Conservation (phyloP, 1,140 invertebrate genomes). For the Panonychus citri region DNA sequence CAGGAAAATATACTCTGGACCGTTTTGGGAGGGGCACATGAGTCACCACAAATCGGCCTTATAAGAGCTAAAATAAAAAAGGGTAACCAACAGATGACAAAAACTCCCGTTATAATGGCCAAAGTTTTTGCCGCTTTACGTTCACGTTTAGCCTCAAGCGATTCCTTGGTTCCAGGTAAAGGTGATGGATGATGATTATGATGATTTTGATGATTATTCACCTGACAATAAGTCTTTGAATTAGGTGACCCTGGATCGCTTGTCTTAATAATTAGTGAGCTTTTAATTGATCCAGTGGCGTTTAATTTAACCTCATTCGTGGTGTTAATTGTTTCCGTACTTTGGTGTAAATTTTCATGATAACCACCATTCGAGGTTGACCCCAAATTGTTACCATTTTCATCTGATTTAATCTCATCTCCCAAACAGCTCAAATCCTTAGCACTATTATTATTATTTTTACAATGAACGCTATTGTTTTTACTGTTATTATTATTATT, state of each 20-base stretch:
- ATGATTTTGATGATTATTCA: no score
- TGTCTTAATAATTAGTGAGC: background rate
- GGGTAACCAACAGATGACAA: conserved; percentile 77
- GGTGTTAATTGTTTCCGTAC: background rate
- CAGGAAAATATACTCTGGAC: conserved; percentile 58
- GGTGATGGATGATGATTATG: no score
- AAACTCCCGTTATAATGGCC: conserved; percentile 68
- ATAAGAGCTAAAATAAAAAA: conserved; percentile 73
- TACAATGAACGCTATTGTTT: no score
- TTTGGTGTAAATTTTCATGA: no score
- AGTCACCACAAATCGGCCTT: conserved; percentile 45
- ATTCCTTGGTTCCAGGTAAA: conserved; percentile 11
- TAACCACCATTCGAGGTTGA: conserved; percentile 7
- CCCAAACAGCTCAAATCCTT: no score
- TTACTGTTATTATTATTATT: no score
- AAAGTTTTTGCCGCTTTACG: conserved; percentile 66
- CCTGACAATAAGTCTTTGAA: no score
- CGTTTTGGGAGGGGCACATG: conserved; percentile 46
- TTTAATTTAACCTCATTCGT: background rate
- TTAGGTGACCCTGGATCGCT: no score
- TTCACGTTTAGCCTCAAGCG: conserved; percentile 26
- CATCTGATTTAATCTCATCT: background rate
- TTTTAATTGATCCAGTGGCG: background rate
- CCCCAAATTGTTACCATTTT: background rate
- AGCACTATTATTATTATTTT: no score